A percentile compares a stretch with the other conserved stretches of the same genome.
Conservation (phyloP, 2,113 vertebrate species). For the Semicossyphus pulcher region DNA sequence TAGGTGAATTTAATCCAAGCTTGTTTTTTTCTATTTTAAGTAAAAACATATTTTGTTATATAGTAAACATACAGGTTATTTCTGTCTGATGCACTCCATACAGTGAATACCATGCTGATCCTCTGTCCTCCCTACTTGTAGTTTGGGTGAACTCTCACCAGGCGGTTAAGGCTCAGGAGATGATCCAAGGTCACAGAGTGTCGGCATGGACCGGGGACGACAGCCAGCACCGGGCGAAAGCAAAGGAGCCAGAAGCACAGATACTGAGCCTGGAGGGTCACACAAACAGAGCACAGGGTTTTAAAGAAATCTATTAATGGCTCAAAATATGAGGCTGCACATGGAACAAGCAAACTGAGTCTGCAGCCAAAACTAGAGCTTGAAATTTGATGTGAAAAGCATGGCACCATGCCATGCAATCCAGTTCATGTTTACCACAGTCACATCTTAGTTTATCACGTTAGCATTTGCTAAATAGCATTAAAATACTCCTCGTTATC, state of each 20-base stretch:
- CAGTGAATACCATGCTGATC: too few species aligned
- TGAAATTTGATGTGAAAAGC: too few species aligned
- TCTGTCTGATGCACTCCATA: too few species aligned
- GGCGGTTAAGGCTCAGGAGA: slow-evolving; percentile 15
- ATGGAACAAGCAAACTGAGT: background rate
- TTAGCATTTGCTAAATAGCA: too few species aligned
- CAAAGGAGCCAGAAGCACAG: slow-evolving; percentile 16
- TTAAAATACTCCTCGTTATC: too few species aligned
- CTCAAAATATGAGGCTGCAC: background rate
- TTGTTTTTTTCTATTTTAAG: too few species aligned
- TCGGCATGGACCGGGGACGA: slow-evolving; percentile 28
- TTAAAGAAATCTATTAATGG: background rate
- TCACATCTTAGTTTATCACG: too few species aligned
- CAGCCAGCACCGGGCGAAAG: background rate
- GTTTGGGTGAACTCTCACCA: slow-evolving; percentile 7
- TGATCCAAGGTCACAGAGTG: slow-evolving; percentile 27
- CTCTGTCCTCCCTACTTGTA: background rate
- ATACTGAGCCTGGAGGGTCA: slow-evolving; percentile 6
- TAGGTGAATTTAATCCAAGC: too few species aligned
- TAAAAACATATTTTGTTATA: too few species aligned
- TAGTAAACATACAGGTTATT: too few species aligned
- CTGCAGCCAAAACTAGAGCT: background rate
- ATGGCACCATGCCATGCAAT: too few species aligned
- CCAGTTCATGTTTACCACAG: too few species aligned
- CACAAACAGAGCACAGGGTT: background rate